A percentile compares a stretch with the other conserved stretches of the same genome.
These are phyloP conservation scores for Pagrus major DNA, from an alignment of 2,113 vertebrate species.

Conservation along the genomic window DNA sequence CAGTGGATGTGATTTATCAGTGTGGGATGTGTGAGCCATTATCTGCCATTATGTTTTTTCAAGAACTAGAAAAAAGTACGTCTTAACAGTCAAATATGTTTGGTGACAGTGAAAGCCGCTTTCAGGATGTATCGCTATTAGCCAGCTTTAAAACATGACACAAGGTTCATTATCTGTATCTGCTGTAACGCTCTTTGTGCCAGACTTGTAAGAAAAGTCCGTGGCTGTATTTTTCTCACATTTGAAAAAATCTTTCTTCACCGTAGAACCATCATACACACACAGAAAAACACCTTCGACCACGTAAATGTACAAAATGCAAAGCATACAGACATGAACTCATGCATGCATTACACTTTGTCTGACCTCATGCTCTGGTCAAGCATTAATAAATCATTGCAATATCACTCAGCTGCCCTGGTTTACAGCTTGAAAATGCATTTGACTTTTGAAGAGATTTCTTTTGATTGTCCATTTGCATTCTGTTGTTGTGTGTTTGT, in stretches of 20 bases:
- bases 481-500: conserved; percentile 10
- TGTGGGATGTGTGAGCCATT: conserved; percentile 28
- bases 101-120: conserved; percentile 7
- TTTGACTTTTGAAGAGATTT: background rate
- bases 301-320: background rate
- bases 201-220: background rate
- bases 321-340: background rate
- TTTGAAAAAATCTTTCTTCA: background rate
- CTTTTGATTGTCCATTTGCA: background rate
- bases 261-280: background rate
- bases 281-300: background rate
- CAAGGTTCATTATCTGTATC: conserved; percentile 15
- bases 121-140: background rate
- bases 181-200: background rate
- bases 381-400: conserved; percentile 5
- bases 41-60: conserved; percentile 25
- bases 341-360: background rate
- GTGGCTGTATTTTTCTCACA: background rate
- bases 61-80: conserved; percentile 25
- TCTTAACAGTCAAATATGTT: conserved; percentile 8
- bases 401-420: background rate
- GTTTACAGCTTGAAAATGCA: background rate
- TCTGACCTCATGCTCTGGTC: background rate
- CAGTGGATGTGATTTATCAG: conserved; percentile 32
- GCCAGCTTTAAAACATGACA: conserved; percentile 14